Percentiles rank a stretch among this genome's conserved stretches.
Evolutionary conservation across 2,888 invertebrate species (phyloP).

Genomic region (Cephus nigrinus): DNA sequence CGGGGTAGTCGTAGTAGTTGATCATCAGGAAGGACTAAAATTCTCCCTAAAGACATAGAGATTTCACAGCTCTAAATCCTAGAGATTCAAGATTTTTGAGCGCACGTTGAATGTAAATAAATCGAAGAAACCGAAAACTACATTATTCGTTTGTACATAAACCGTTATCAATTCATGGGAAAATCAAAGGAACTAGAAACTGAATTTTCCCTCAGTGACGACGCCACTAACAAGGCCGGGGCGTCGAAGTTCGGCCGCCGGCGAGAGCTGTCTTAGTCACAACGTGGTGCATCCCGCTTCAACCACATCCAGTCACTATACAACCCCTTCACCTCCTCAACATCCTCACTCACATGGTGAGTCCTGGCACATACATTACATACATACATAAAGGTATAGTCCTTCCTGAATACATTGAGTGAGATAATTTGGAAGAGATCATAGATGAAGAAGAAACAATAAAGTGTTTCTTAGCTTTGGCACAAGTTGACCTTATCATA

Average conservation of each 20-base stretch:
- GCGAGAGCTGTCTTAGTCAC: conserved; percentile 56
- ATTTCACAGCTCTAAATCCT: neutral
- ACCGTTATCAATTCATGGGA: neutral
- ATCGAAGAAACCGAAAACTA: neutral
- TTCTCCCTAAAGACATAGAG: neutral
- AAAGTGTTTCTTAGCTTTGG: neutral
- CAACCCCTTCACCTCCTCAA: conserved; percentile 65
- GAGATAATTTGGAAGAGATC: neutral
- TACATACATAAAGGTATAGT: neutral
- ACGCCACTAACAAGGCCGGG: conserved; percentile 57
- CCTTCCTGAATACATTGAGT: conserved; percentile 1
- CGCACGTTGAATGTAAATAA: neutral
- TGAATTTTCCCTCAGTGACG: conserved; percentile 46
- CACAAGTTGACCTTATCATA: neutral
- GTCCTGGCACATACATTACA: conserved; percentile 9
- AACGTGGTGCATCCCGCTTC: conserved; percentile 55
- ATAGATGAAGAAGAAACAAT: neutral
- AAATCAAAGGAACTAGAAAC: neutral
- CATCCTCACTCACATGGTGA: conserved; percentile 58
- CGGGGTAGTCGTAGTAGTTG: neutral
- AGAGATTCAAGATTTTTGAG: neutral
- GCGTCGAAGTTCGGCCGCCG: conserved; percentile 59
- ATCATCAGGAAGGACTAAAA: neutral
- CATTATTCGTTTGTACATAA: neutral
- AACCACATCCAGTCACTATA: conserved; percentile 65